Percentiles rank a stretch among this genome's conserved stretches.
phyloP scores from a whole-genome alignment of 35 echinoderm and acorn worm species.

The Ophiothrix spiculata region DNA sequence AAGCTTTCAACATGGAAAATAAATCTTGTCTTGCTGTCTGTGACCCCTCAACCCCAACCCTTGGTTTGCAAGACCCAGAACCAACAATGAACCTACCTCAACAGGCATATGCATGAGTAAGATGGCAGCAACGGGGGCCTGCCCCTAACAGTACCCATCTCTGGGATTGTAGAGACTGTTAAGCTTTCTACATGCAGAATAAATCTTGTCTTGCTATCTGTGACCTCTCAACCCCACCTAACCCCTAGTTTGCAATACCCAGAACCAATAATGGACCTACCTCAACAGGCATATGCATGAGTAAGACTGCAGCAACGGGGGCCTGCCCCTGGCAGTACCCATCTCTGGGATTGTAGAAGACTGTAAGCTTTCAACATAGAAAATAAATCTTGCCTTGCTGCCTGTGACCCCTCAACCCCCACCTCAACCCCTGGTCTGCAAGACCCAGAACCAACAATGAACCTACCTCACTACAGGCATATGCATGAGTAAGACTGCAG shows the following conservation, averaged over 20 bases:
- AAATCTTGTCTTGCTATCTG: constrained; percentile 92
- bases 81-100: constrained; percentile 83
- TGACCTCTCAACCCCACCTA: too few species aligned
- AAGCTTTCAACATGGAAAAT: constrained; percentile 86
- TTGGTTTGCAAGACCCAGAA: too few species aligned
- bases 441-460: too few species aligned
- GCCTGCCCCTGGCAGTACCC: constrained; percentile 97
- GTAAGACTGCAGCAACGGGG: constrained; percentile 78
- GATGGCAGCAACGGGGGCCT: constrained; percentile 86
- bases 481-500: constrained; percentile 91
- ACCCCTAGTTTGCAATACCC: too few species aligned
- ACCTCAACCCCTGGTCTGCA: too few species aligned
- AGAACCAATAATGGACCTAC: too few species aligned
- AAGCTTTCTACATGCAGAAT: constrained; percentile 86
- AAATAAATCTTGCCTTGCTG: too few species aligned
- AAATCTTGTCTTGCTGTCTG: constrained; percentile 96
- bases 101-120: constrained; percentile 98
- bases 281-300: constrained; percentile 99
- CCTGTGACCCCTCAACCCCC: too few species aligned
- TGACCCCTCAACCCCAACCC: not conserved
- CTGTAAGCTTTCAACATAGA: constrained; percentile 97
- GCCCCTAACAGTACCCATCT: constrained; percentile 95
- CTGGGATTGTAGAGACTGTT: constrained; percentile 91
- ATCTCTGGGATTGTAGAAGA: constrained; percentile 85
- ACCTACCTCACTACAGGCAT: constrained; percentile 99